These are phyloP conservation scores for Labeo rohita DNA, from an alignment of 2,113 vertebrate genomes.

Conservation along the genomic window DNA sequence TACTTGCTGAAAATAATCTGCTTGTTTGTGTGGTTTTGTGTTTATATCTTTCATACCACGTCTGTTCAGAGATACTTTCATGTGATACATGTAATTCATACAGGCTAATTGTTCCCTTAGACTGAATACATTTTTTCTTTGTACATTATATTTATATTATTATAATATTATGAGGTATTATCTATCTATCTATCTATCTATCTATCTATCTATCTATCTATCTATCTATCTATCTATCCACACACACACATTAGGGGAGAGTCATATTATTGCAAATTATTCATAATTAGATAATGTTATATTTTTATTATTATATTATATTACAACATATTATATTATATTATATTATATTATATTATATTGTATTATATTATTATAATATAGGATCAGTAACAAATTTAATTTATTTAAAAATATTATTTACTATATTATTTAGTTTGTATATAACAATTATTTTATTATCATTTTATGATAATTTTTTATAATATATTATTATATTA, in stretches of 20 bases:
- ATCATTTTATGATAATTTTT: too few relatives aligned
- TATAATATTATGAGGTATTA: background rate
- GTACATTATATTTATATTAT: background rate
- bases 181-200: too few relatives aligned
- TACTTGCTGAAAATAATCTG: conserved; percentile 26
- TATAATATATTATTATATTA: too few relatives aligned
- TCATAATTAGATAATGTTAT: background rate
- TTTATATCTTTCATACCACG: background rate
- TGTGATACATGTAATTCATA: background rate
- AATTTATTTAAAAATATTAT: too few relatives aligned
- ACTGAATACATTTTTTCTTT: background rate
- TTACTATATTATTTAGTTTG: too few relatives aligned
- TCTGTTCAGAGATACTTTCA: background rate
- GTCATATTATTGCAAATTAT: background rate
- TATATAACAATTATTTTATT: too few relatives aligned
- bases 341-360: background rate
- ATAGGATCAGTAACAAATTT: too few relatives aligned
- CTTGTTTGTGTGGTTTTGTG: background rate
- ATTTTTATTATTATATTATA: too few relatives aligned
- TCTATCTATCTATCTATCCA: too few relatives aligned
- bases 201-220: too few relatives aligned
- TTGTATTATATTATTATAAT: background rate
- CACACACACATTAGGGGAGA: background rate
- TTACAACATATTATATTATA: too few relatives aligned
- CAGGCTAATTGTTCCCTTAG: background rate